Evolutionary conservation across 1,140 invertebrate species (phyloP), one percentile per base, ranked within the genome.

Genomic region (Planococcus citri): DNA sequence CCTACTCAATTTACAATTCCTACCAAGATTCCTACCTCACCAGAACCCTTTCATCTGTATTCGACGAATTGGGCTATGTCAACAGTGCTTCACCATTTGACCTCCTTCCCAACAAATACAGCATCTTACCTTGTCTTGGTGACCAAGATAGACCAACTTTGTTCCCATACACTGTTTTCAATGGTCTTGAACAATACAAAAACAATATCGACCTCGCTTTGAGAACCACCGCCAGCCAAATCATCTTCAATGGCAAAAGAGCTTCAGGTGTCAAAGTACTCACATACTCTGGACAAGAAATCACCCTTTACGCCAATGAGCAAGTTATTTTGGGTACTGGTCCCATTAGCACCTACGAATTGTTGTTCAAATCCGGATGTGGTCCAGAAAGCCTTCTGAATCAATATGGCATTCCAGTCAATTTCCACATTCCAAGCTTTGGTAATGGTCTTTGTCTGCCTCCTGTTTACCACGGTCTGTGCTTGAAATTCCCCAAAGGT

Each of bases 401-500:
- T 17, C 21, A 64, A 20, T 64, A 24, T 25, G 22, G 22, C 10
- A 64, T 64, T 25, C 20, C 60, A 64, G 4, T 25, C 20, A 27
- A 25, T 17, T 25, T 24, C 12, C 8, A 22, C 21, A 25, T 64
- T 25, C 60, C 60, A 17, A 6, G 17, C 60, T 9, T 64, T 10
- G 60, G 60, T 10, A 10, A 64, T 9, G 10, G 20, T 24, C 24
- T 64, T 2, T 6, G 10, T 25, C 22, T 25, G 6, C 10, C 21
- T 64, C 60, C 60, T 2, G 24, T 64, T 17, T 64, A 27, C 22
- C 9, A 25, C 25, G 25, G 25, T 25, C 20, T 27, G 1, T 64
- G 21, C 22, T 25, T 64, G 21, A 64, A 27, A 64, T 64, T 64
- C 60, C 60, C 60, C 22, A 64, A 64, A 27, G 60, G 60, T 25